Percentiles rank a stretch among this genome's conserved stretches.
phyloP scores from a whole-genome alignment of 2,113 vertebrate genomes.

The Erythrocercus mccallii region DNA sequence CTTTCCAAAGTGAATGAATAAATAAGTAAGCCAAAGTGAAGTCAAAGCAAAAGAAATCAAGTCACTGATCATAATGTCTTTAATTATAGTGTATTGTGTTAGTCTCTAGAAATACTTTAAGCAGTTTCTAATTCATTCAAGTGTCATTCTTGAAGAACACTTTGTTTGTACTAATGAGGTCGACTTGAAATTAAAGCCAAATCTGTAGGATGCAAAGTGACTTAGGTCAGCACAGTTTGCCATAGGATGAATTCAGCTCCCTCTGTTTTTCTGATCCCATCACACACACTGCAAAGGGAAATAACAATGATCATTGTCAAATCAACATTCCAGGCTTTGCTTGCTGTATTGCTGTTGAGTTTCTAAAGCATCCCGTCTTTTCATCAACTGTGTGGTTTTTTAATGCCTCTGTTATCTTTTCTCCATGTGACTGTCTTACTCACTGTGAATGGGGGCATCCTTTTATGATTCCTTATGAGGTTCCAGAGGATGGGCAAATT shows the following conservation, averaged over 20 bases:
- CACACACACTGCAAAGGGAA: neutral
- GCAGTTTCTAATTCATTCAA: neutral
- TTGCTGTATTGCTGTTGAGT: neutral
- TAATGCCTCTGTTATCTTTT: neutral
- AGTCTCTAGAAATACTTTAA: neutral
- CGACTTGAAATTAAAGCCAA: neutral
- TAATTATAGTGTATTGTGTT: neutral
- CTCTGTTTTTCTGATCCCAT: neutral
- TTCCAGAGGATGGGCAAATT: neutral
- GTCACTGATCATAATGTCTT: neutral
- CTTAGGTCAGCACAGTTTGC: neutral
- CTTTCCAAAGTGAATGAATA: neutral
- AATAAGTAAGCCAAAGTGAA: neutral
- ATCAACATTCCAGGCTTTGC: neutral
- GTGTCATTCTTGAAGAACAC: neutral
- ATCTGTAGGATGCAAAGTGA: neutral
- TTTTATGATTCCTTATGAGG: slow-evolving; percentile 8
- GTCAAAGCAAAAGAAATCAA: neutral
- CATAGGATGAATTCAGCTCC: neutral
- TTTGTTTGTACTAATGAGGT: neutral
- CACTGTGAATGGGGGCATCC: slow-evolving; percentile 31
- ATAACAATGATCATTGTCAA: neutral
- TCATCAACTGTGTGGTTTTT: neutral
- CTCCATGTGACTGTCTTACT: neutral
- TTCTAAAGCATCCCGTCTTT: slow-evolving; percentile 1